Percentiles rank a stretch among this genome's conserved stretches.
Conservation (phyloP, 2,888 invertebrate genomes). For the Rhimphoctona megacephalus region DNA sequence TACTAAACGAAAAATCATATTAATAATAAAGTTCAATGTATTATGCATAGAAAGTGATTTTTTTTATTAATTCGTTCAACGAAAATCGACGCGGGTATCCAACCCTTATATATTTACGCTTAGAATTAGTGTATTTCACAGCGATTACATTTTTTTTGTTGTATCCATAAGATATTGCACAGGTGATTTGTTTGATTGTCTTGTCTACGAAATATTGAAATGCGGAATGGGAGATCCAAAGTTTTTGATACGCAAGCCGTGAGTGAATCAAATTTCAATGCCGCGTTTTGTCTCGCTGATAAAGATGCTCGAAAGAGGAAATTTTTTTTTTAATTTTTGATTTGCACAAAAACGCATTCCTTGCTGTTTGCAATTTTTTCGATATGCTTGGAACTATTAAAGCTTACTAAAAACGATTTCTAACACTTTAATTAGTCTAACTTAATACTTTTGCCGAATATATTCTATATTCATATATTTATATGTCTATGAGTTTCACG, state of each 20-base stretch:
- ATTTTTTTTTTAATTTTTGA: not conserved
- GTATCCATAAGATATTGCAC: slow-evolving; percentile 48
- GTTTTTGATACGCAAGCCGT: not conserved
- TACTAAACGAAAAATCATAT: not conserved
- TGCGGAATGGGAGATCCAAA: slow-evolving; percentile 9
- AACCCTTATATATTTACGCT: slow-evolving; percentile 5
- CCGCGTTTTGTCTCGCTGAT: not conserved
- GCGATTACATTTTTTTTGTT: slow-evolving; percentile 38
- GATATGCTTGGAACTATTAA: slow-evolving; percentile 9
- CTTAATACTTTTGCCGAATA: slow-evolving; percentile 23
- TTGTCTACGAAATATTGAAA: slow-evolving; percentile 50
- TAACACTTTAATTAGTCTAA: not conserved
- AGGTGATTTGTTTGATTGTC: slow-evolving; percentile 63
- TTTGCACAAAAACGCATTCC: not conserved
- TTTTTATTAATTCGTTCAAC: slow-evolving; percentile 42
- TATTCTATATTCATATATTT: not conserved
- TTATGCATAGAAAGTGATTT: slow-evolving; percentile 56
- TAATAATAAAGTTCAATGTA: slow-evolving; percentile 6
- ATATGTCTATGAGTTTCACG: not conserved
- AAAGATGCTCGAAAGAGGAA: not conserved
- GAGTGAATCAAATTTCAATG: not conserved
- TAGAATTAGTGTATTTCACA: slow-evolving; percentile 25
- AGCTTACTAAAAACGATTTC: slow-evolving; percentile 24
- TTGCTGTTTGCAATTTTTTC: slow-evolving; percentile 1
- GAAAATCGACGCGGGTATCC: slow-evolving; percentile 23